Base-by-base conservation (phyloP, 2,888 invertebrate genomes). In the Trachelus tabidus region DNA sequence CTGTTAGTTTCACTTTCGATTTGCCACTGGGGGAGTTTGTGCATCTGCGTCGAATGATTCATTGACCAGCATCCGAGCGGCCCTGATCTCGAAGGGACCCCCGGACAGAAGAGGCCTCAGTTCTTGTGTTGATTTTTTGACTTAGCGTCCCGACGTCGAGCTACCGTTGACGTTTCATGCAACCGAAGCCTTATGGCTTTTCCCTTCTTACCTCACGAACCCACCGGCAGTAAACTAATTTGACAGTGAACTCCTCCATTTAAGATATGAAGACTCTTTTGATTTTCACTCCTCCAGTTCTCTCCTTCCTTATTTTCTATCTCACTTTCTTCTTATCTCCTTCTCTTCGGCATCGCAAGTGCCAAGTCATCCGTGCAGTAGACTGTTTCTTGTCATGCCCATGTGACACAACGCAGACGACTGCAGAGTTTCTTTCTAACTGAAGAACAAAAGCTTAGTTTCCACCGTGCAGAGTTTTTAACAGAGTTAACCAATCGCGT, bases 41-140 rank as follows among this genome's bases (percentile, higher is more conserved):
- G 82, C 81, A 82, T 83, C 83, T 83, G 83, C 79, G 81, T 77
- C 73, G 81, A 81, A 76, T 83, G 80, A 83, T 83, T 82, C 83
- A 82, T 82, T 80, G 83, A 79, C 79, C 40, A 56, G 40, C 23
- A 56, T 56, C 15, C 40, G 76, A 79, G 79, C 73, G 79, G 78
- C 77, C 79, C 78, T 80, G 75, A 75, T 68, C 78, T 82, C 77
- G 79, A 82, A 79, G 76, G 80, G 78, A 75, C 77, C 81, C 79
- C 74, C 76, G 75, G 79, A 78, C 75, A 78, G 79, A 75, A 71
- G 69, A 75, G 74, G 77, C 79, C 78, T 69, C 68, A 31, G 73
- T 78, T 80, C 79, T 79, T 77, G 83, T 89, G 88, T 89, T 89
- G 88, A 88, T 89, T 89, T 89, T 89, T 88, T 87, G 86, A 88